Percentiles rank a stretch among this genome's conserved stretches.
These are phyloP conservation scores for Nemoura dubitans DNA, from an alignment of 2,888 invertebrate species.

Conservation along the genomic window DNA sequence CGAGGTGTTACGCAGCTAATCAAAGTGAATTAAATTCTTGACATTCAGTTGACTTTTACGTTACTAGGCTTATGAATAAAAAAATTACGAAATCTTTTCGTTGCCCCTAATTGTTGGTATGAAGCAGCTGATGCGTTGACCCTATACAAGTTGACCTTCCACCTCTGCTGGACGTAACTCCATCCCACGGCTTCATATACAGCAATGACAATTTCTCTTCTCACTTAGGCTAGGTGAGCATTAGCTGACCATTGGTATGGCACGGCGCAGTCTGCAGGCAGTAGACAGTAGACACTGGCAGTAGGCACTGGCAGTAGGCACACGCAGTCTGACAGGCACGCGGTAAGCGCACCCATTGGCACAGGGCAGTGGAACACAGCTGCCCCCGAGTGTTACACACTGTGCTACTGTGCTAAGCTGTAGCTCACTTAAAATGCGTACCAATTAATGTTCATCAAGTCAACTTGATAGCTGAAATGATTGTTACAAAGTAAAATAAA, in stretches of 20 bases:
- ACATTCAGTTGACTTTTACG: constrained; percentile 12
- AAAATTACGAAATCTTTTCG: constrained; percentile 28
- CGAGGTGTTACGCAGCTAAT: not conserved
- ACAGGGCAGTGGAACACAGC: too few species aligned
- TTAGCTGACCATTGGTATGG: too few species aligned
- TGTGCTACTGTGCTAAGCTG: not conserved
- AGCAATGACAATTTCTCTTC: not conserved
- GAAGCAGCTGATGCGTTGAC: not conserved
- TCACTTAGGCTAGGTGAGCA: not conserved
- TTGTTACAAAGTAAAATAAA: constrained; percentile 9
- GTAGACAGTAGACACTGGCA: too few species aligned
- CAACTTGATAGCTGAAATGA: constrained; percentile 12
- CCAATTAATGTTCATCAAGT: not conserved
- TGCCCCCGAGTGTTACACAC: not conserved
- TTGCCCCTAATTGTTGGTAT: constrained; percentile 20
- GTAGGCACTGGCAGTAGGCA: not conserved
- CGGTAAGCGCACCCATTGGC: not conserved
- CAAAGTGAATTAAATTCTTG: constrained; percentile 7
- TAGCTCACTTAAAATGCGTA: not conserved
- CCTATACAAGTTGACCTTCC: not conserved
- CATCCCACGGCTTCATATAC: not conserved
- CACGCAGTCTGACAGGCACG: not conserved
- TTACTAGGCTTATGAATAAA: constrained; percentile 14
- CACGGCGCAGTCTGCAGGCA: too few species aligned
- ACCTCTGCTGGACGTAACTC: not conserved